Percentiles rank a stretch among this genome's conserved stretches.
phyloP scores from a whole-genome alignment of 1,140 invertebrate genomes.

The Periplaneta americana region DNA sequence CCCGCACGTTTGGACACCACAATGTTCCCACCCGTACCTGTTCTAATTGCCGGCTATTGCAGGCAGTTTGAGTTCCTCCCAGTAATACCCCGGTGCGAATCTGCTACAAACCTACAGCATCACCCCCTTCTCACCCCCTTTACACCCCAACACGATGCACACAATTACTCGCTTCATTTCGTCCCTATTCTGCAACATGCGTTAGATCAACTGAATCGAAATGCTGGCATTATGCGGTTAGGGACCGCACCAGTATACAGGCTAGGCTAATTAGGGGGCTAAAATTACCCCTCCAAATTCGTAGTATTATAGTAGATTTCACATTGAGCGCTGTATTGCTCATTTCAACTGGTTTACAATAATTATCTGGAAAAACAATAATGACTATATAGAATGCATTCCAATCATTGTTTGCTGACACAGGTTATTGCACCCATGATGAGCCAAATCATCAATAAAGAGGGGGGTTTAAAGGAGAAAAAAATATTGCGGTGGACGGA shows the following conservation, averaged over 20 bases:
- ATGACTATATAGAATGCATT: neutral
- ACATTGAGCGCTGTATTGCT: neutral
- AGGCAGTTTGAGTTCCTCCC: too few species aligned
- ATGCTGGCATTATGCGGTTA: neutral
- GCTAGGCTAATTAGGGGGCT: neutral
- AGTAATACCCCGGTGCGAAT: neutral
- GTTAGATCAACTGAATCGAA: neutral
- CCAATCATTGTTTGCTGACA: neutral
- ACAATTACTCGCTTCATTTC: neutral
- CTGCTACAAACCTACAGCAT: neutral
- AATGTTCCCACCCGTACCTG: neutral
- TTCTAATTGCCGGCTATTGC: neutral
- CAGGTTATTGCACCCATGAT: neutral
- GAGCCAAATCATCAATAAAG: neutral
- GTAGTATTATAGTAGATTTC: neutral
- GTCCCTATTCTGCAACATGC: neutral
- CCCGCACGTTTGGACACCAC: neutral
- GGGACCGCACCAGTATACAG: neutral
- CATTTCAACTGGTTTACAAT: neutral
- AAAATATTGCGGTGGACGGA: neutral
- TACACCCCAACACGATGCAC: neutral
- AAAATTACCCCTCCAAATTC: neutral
- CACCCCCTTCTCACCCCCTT: neutral
- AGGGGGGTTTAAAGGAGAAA: neutral
- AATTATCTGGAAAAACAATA: neutral